Base-by-base conservation (phyloP, 2,888 invertebrate genomes). In the Bellardia bayeri region DNA sequence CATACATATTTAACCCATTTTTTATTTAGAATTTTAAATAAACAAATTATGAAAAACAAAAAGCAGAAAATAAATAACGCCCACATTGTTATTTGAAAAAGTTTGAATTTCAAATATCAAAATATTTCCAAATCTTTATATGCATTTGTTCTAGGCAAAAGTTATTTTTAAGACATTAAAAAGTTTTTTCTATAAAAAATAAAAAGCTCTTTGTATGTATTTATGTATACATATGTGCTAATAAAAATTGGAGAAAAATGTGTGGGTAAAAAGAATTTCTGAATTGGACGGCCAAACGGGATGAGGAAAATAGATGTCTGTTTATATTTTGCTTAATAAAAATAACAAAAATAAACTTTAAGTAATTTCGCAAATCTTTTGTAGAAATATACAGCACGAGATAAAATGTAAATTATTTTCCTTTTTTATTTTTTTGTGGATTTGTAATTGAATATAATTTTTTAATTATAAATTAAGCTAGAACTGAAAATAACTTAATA, bases 131-230 rank as follows among this genome's bases (percentile, higher is more conserved):
- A 37, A 66, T 66, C 14, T 8, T 23, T 14, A 37, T n/a, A 14
- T 23, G 14, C 45, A 61, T 42, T 16, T 33, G 54, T 51, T 64
- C n/a, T 42, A n/a, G 56, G 13, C 30, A 51, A 76, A 76, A 51
- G 45, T 23, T 76, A 63, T 76, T 76, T 66, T 66, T 76, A 40
- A 76, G 49, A 63, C 5, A 49, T 49, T n/a, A 56, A 51, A 66
- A 76, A 66, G 42, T 23, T 76, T 37, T 45, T 3, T 14, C 2
- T 3, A 11, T 9, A 37, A 64, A 51, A 13, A 40, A 51, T 30
- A 54, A 51, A 23, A n/a, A 40, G 16, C 4, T 16, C 16, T 49
- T 75, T 63, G 23, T 56, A 23, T 56, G 56, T 56, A 56, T 56
- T 16, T 51, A 51, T 5, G 51, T 51, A 23, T 1, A 23, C 1